These are phyloP conservation scores for Neotoxoptera formosana DNA, from an alignment of 1,140 invertebrate species.

Conservation along the genomic window DNA sequence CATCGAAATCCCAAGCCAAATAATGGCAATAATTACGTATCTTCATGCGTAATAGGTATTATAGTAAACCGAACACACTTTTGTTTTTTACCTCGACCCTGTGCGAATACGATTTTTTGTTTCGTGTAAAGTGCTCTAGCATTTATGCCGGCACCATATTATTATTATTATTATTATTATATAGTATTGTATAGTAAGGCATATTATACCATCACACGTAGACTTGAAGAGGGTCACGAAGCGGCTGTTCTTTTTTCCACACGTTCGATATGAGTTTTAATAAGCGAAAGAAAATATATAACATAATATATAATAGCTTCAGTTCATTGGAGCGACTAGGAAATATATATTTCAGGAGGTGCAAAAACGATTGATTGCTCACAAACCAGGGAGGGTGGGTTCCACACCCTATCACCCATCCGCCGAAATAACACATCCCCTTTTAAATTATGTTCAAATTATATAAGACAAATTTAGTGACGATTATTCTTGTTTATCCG, in stretches of 20 bases:
- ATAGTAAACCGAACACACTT: neutral
- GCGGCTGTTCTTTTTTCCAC: neutral
- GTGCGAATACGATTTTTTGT: neutral
- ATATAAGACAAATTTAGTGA: no score
- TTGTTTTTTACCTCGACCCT: neutral
- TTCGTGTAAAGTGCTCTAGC: neutral
- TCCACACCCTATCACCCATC: neutral
- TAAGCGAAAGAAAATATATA: neutral
- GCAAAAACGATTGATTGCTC: neutral
- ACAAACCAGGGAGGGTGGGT: accelerated
- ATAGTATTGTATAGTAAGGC: neutral
- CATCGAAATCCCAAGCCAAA: no score
- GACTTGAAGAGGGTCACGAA: neutral
- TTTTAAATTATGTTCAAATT: neutral
- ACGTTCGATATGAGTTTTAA: neutral
- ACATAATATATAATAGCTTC: neutral
- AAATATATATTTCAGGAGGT: no score
- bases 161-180: no score
- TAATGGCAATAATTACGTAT: no score
- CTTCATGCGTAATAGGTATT: neutral
- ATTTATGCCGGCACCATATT: neutral
- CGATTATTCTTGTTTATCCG: no score
- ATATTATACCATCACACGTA: neutral
- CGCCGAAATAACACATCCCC: neutral
- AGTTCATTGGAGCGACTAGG: neutral